phyloP scores from a whole-genome alignment of 2,797 vertebrate species.

The Calcarius lapponicus region DNA sequence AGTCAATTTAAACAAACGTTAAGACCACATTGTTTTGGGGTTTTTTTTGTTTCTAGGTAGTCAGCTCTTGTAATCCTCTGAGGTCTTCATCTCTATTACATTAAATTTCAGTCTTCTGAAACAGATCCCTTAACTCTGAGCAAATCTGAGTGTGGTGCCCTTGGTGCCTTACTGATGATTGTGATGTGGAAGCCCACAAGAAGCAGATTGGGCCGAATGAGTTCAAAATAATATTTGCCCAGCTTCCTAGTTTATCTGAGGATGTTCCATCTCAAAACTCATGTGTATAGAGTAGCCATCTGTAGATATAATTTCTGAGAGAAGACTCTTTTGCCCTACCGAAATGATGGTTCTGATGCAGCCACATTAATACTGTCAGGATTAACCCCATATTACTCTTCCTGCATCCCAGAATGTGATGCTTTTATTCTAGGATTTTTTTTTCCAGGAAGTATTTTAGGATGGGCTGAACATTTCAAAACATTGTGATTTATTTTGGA shows the following conservation, averaged over 20 bases:
- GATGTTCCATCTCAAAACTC: not conserved
- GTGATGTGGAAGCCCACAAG: not conserved
- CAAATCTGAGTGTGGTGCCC: not conserved
- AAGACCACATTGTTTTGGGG: not conserved
- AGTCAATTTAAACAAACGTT: not conserved
- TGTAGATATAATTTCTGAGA: not conserved
- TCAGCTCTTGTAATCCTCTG: constrained; percentile 11
- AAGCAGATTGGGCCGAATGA: not conserved
- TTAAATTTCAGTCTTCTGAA: constrained; percentile 26
- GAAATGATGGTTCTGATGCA: not conserved
- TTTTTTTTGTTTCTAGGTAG: not conserved
- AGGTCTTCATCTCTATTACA: not conserved
- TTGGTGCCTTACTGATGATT: not conserved
- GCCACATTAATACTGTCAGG: not conserved
- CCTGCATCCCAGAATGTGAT: not conserved
- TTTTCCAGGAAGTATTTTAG: not conserved
- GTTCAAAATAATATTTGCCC: constrained; percentile 18
- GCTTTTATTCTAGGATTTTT: not conserved
- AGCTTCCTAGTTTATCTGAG: not conserved
- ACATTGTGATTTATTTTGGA: not conserved
- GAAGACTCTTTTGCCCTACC: not conserved
- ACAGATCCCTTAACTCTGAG: not conserved
- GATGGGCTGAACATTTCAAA: not conserved
- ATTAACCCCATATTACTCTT: not conserved
- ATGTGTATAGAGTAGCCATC: not conserved